Percentiles rank a stretch among this genome's conserved stretches.
These are phyloP conservation scores for Campopleginae sp. DNA, from an alignment of 2,888 invertebrate genomes.

Conservation along the genomic window DNA sequence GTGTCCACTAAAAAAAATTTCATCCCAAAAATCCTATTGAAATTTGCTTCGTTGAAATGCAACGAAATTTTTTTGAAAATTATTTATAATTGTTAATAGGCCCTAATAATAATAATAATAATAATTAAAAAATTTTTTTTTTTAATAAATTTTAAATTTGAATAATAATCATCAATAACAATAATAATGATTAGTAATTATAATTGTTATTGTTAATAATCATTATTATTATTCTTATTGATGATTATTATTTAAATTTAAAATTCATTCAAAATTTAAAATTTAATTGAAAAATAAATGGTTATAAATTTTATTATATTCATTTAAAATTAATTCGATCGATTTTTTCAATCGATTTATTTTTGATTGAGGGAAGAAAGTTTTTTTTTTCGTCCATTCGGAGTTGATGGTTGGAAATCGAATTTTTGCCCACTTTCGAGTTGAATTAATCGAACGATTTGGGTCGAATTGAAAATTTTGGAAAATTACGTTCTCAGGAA, in stretches of 20 bases:
- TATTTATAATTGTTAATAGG: neutral
- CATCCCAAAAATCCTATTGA: neutral
- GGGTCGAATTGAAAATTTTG: neutral
- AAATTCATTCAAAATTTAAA: too few species aligned
- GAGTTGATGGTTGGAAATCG: neutral
- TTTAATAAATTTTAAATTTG: too few species aligned
- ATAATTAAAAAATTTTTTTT: too few species aligned
- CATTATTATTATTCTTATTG: too few species aligned
- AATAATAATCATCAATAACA: too few species aligned
- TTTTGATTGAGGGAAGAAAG: neutral
- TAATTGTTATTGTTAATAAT: too few species aligned
- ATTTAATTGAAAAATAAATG: too few species aligned
- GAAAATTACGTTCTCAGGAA: neutral
- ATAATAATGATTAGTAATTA: too few species aligned
- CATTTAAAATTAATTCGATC: neutral
- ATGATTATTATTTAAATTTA: too few species aligned
- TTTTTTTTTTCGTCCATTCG: neutral
- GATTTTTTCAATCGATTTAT: neutral
- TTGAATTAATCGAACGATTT: neutral
- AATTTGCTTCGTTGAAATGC: neutral
- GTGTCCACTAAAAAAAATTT: constrained; percentile 4
- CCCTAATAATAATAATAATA: too few species aligned
- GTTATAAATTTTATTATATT: neutral
- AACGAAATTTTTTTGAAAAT: neutral
- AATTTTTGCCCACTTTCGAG: neutral